phyloP scores from a whole-genome alignment of 2,888 invertebrate species.

The Tenthredo notha region DNA sequence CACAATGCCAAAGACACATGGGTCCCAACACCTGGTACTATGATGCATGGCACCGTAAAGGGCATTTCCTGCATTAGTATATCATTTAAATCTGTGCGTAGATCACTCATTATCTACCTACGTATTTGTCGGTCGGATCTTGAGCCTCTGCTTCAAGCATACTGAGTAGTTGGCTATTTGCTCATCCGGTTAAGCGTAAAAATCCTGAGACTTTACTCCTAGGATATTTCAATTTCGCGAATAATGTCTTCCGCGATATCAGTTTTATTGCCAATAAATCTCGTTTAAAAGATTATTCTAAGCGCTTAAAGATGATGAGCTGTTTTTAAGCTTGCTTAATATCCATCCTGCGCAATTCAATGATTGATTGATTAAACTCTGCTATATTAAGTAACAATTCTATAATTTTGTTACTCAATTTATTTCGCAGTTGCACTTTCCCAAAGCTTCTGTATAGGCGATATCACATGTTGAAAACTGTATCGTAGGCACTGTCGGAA shows the following conservation, averaged over 20 bases:
- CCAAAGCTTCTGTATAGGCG: not conserved
- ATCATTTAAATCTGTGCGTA: constrained; percentile 71
- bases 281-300: not conserved
- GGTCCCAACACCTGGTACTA: constrained; percentile 71
- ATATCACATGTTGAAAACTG: not conserved
- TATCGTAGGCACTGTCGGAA: not conserved
- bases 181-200: constrained; percentile 40
- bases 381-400: not conserved
- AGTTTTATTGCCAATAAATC: not conserved
- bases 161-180: constrained; percentile 24
- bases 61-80: constrained; percentile 74
- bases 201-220: constrained; percentile 17
- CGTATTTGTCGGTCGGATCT: constrained; percentile 57
- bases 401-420: not conserved
- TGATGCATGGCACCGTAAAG: constrained; percentile 73
- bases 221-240: not conserved
- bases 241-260: constrained; percentile 9
- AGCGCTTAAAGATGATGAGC: not conserved
- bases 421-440: not conserved
- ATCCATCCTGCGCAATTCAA: not conserved
- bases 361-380: not conserved
- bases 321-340: not conserved
- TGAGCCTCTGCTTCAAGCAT: constrained; percentile 47
- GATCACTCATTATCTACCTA: constrained; percentile 72
- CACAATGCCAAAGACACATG: constrained; percentile 67